phyloP scores from a whole-genome alignment of 2,888 invertebrate genomes.

The Leptogaster cylindrica region DNA sequence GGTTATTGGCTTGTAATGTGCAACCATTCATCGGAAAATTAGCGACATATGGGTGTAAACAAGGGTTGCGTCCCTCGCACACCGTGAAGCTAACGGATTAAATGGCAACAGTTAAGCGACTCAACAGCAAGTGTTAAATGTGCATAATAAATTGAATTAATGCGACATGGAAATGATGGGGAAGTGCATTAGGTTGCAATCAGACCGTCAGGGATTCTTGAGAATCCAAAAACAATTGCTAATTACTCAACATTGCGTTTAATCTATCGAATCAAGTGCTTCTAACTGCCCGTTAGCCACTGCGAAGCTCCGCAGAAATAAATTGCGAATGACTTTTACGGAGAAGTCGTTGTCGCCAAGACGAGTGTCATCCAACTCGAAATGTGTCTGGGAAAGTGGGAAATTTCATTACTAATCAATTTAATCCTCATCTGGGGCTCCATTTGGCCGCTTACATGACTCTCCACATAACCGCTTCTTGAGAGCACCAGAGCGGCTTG shows the following conservation, averaged over 20 bases:
- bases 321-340: no score
- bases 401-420: conserved; percentile 53
- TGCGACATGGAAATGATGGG: no score
- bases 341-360: conserved; percentile 33
- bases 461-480: conserved; percentile 40
- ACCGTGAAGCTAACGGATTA: background rate
- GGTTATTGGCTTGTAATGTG: conserved; percentile 48
- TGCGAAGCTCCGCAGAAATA: no score
- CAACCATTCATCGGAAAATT: conserved; percentile 45
- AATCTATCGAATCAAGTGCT: no score
- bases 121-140: conserved; percentile 14
- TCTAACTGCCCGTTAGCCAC: no score
- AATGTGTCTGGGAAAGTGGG: conserved; percentile 46
- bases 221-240: no score
- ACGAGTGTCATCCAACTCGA: conserved; percentile 33
- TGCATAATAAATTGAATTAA: no score
- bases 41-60: conserved; percentile 47
- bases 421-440: conserved; percentile 52
- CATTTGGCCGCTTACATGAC: conserved; percentile 49
- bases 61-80: conserved; percentile 9
- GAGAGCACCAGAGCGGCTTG: conserved; percentile 5
- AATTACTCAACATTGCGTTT: no score
- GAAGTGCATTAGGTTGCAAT: background rate
- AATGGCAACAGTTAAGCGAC: background rate
- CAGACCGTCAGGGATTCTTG: background rate